phyloP scores from a whole-genome alignment of 2,113 vertebrate genomes.

The Dasypus novemcinctus region DNA sequence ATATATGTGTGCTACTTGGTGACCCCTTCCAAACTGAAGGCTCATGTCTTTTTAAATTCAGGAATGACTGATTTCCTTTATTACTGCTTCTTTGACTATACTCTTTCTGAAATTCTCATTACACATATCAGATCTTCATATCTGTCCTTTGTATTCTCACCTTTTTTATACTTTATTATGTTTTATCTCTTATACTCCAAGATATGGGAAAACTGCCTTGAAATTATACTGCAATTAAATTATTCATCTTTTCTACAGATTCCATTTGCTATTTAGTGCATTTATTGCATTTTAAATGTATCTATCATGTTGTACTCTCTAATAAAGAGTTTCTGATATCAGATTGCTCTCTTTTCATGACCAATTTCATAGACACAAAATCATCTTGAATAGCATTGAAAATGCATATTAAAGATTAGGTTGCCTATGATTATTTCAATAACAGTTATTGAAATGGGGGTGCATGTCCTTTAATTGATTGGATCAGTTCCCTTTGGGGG shows the following conservation, averaged over 20 bases:
- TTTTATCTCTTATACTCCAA: background rate
- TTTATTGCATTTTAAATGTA: background rate
- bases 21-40: background rate
- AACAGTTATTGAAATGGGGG: background rate
- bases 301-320: constrained; percentile 27
- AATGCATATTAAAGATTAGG: background rate
- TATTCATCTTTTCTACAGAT: background rate
- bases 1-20: background rate
- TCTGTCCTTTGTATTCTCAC: background rate
- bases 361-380: constrained; percentile 2
- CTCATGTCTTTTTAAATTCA: background rate
- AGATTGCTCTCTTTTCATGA: background rate
- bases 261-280: background rate
- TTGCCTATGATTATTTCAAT: background rate
- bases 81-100: background rate
- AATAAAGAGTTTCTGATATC: constrained; percentile 22
- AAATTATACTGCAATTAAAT: constrained; percentile 36
- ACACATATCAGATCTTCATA: background rate
- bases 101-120: background rate
- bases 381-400: background rate
- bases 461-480: background rate
- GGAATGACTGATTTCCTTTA: background rate
- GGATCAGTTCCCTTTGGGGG: background rate
- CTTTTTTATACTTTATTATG: background rate
- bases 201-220: background rate